Conservation (phyloP, 2,888 invertebrate species). For the Pheosia tremula region DNA sequence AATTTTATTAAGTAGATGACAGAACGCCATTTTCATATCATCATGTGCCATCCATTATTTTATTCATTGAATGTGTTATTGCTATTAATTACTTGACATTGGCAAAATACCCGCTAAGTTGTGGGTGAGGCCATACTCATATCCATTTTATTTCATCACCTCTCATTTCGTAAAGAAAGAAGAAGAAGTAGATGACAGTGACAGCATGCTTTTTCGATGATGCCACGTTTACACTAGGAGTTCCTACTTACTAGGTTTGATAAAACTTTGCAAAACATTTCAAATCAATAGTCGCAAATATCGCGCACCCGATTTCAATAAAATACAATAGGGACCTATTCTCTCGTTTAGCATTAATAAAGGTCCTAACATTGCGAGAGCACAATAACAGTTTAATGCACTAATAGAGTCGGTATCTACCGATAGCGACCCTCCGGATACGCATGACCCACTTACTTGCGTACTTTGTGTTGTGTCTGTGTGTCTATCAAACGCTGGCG, state of each 20-base stretch:
- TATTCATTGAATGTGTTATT: too few species aligned
- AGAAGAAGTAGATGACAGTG: too few species aligned
- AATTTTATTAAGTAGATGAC: too few species aligned
- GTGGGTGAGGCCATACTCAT: too few species aligned
- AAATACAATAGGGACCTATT: conserved; percentile 21
- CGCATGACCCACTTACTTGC: conserved; percentile 65
- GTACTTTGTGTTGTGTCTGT: conserved; percentile 34
- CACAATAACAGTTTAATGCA: conserved; percentile 56
- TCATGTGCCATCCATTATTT: too few species aligned
- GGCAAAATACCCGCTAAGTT: too few species aligned
- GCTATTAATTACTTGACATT: too few species aligned
- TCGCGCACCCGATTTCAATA: conserved; percentile 7
- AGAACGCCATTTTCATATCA: too few species aligned
- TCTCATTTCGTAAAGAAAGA: too few species aligned
- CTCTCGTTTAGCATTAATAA: conserved; percentile 23
- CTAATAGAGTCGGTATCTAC: conserved; percentile 56
- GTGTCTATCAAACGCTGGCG: conserved; percentile 34
- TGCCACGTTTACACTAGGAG: neutral
- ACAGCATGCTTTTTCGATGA: too few species aligned
- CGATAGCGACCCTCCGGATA: conserved; percentile 71
- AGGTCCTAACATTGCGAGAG: conserved; percentile 31
- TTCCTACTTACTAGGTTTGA: neutral
- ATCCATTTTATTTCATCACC: too few species aligned
- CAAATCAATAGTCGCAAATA: neutral
- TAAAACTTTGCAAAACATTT: neutral